phyloP scores from a whole-genome alignment of 1,140 invertebrate genomes.

The Globodera rostochiensis region DNA sequence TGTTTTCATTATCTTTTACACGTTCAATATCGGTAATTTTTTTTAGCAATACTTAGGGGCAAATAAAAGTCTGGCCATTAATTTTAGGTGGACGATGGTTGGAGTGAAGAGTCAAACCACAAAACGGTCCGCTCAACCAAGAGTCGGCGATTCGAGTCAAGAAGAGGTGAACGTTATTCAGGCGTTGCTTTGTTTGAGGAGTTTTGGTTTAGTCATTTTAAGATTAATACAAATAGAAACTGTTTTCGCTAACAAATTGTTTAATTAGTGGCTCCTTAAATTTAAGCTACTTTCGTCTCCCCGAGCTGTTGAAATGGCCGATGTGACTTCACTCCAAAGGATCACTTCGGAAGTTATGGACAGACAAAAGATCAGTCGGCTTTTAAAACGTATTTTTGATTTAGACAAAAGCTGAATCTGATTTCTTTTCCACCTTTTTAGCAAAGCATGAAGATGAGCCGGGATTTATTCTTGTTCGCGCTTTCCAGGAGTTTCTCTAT shows the following conservation, averaged over 20 bases:
- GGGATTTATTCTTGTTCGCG: slow-evolving; percentile 11
- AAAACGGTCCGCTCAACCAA: neutral
- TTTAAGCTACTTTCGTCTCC: slow-evolving; percentile 34
- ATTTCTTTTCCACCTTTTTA: neutral
- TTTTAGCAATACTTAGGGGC: neutral
- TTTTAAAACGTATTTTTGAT: slow-evolving; percentile 24
- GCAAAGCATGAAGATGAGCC: slow-evolving; percentile 4
- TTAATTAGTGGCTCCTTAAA: neutral
- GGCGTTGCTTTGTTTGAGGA: slow-evolving; percentile 7
- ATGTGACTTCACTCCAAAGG: slow-evolving; percentile 42
- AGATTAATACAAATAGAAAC: neutral
- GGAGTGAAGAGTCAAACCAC: slow-evolving; percentile 41
- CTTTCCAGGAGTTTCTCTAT: slow-evolving; percentile 38
- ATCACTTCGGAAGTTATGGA: slow-evolving; percentile 59
- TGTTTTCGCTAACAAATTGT: neutral
- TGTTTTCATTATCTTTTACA: slow-evolving; percentile 47
- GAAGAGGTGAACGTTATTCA: slow-evolving; percentile 36
- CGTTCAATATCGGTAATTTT: slow-evolving; percentile 50
- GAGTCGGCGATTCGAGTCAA: slow-evolving; percentile 17
- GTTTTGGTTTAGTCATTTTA: neutral
- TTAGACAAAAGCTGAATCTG: neutral
- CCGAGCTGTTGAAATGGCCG: slow-evolving; percentile 6
- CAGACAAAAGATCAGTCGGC: slow-evolving; percentile 55
- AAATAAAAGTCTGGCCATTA: neutral
- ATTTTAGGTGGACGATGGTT: slow-evolving; percentile 51